phyloP scores from a whole-genome alignment of 2,113 vertebrate species.

The Mobula hypostoma region DNA sequence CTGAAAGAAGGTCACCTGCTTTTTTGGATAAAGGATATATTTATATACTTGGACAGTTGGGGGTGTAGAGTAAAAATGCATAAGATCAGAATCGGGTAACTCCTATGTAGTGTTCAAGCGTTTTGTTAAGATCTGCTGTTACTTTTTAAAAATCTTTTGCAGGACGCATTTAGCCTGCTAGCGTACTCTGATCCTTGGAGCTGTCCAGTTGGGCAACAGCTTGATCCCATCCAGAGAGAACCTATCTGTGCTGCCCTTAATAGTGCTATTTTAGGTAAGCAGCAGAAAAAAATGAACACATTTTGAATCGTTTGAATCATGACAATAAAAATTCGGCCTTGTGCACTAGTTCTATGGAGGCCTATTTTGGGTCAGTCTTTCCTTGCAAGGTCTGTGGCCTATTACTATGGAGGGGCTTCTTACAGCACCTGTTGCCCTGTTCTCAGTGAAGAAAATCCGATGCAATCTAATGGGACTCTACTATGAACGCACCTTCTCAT shows the following conservation, averaged over 20 bases:
- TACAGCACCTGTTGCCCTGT: too few species aligned
- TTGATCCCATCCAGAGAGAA: conserved; percentile 92
- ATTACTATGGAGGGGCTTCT: too few species aligned
- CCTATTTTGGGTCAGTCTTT: neutral
- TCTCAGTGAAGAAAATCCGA: neutral
- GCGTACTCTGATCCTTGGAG: conserved; percentile 96
- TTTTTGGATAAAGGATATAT: neutral
- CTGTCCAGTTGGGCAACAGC: conserved; percentile 92
- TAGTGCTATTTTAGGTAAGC: conserved; percentile 94
- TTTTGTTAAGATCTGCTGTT: neutral
- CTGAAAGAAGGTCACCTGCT: neutral
- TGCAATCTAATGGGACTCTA: neutral
- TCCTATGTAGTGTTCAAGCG: neutral
- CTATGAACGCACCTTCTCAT: neutral
- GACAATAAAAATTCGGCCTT: neutral
- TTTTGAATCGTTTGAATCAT: neutral
- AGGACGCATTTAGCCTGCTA: conserved; percentile 95
- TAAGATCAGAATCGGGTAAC: neutral
- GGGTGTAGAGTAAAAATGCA: neutral
- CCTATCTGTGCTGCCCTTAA: conserved; percentile 92
- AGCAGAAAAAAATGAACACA: neutral
- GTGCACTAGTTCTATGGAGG: neutral
- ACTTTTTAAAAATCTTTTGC: conserved; percentile 40
- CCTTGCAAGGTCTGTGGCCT: neutral
- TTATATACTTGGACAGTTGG: neutral